Base-by-base conservation (phyloP, 1,140 invertebrate genomes). In the Diabrotica virgifera region DNA sequence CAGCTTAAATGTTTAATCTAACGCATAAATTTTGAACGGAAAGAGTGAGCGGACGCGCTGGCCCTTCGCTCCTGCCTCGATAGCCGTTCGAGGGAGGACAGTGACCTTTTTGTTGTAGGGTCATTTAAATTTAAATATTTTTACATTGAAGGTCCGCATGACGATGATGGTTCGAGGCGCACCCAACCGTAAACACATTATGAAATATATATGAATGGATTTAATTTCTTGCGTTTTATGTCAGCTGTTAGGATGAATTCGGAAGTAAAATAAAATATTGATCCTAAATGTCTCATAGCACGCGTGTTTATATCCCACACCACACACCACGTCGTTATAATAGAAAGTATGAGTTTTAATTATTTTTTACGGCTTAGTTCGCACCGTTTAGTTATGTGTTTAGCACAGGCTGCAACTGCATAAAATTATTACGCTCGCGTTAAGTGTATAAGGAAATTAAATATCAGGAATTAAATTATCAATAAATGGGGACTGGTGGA, bases 61-160 rank as follows among this genome's bases (percentile, higher is more conserved):
- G 55, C n/a, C 6, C 36, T 24, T 24, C 11, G 53, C 14, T 36
- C 1, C n/a, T n/a, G n/a, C 24, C 1, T 2, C 24, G 24, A 24
- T 24, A 4, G 24, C 24, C 13, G 13, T 36, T 24, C 53, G 55
- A 60, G 59, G 40, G 55, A 60, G 59, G 40, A 52, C 59, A 60
- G 2, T 60, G 59, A 60, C 59, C 59, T 46, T 51, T 36, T n/a
- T n/a, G 40, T 24, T 2, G 14, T 40, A 57, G 59, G 59, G 59
- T 60, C 59, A 60, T 52, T 60, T 52, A 52, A 60, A 60, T 60
- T 60, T 60, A 52, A 60, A 60, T 60, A 60, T 36, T 52, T 60
- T 60, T 36, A 52, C 59, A 60, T 60, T 14, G 59, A 60, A 56
- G 38, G 52, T 35, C 61, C 36, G 61, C 11, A 6, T 14, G 35